Evolutionary conservation across 2,797 vertebrate genomes (phyloP), one percentile per base, ranked within the genome.

Genomic region (Eidolon dupreanum): DNA sequence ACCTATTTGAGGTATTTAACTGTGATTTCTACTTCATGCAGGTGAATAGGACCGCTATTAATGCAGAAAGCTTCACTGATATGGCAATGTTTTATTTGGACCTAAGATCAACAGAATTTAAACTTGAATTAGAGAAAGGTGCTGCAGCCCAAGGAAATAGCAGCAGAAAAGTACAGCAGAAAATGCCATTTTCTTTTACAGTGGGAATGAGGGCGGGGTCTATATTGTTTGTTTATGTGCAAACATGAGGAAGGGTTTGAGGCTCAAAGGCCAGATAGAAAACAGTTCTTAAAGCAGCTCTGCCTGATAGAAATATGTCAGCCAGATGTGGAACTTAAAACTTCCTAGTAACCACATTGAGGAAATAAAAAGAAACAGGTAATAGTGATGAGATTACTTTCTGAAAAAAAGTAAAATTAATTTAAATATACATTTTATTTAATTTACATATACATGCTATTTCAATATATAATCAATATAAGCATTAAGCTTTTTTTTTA

Each of bases 231-330:
- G 63, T 82, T 89, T 26, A 5, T 53, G 24, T n/a, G 19, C 28
- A 82, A 93, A n/a, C 15, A 33, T 2, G 36, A 82, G 13, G 20
- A 28, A 95, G 33, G 55, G 84, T 79, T 65, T 38, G 49, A 51
- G 28, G 19, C 22, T 66, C 85, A 46, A 71, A 70, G 43, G 28
- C 63, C 70, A 41, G 46, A 66, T 3, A 61, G 41, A 88, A 83
- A 66, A 90, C 49, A 85, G 38, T 78, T 79, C 86, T 78, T 90
- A 89, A 88, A 95, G 57, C 85, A 41, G 59, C 9, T 38, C 73
- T 88, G 61, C 36, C 31, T 53, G 73, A 16, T 31, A n/a, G 74
- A 95, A 57, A 70, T 38, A 33, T 24, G 22, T 49, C 46, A 68
- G n/a, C 36, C 33, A 51, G 10, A 13, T n/a, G n/a, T n/a, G 9